phyloP scores from a whole-genome alignment of 2,888 invertebrate genomes.

The Lasioglossum zephyrum region DNA sequence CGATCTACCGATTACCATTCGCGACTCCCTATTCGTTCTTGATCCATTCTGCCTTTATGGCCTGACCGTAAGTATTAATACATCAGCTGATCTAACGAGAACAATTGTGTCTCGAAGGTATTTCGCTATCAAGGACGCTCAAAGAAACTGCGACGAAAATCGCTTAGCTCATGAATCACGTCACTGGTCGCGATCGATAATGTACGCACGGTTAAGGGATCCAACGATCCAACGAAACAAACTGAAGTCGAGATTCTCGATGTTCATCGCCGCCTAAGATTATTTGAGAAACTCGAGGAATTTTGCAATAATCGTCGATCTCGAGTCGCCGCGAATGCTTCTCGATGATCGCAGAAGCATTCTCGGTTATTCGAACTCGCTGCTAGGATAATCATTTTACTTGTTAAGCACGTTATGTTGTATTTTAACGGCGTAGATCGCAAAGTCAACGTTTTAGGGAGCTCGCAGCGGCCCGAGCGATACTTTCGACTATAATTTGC shows the following conservation, averaged over 20 bases:
- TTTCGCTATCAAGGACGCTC: conserved; percentile 36
- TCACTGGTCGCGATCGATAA: conserved; percentile 29
- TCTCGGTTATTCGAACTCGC: neutral
- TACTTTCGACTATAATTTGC: conserved; percentile 9
- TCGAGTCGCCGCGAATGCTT: conserved; percentile 13
- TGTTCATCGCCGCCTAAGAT: neutral
- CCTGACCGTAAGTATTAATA: conserved; percentile 68
- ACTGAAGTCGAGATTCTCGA: conserved; percentile 6
- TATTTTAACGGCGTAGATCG: conserved; percentile 12
- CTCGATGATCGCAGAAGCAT: neutral
- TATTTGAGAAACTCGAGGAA: conserved; percentile 8
- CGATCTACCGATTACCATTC: conserved; percentile 56
- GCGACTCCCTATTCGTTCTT: conserved; percentile 44
- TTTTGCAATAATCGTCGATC: neutral
- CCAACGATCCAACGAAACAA: conserved; percentile 17
- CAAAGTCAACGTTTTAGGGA: conserved; percentile 27
- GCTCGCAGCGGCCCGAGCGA: conserved; percentile 17
- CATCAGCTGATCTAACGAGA: conserved; percentile 41
- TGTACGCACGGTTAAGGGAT: conserved; percentile 10
- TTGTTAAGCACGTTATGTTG: conserved; percentile 14
- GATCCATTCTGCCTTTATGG: conserved; percentile 57
- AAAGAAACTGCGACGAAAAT: neutral
- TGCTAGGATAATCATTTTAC: conserved; percentile 9
- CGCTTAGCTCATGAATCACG: conserved; percentile 32
- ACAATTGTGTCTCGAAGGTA: conserved; percentile 46